Conservation (phyloP, 2,797 vertebrate genomes). For the Mormyrops boulengeri region DNA sequence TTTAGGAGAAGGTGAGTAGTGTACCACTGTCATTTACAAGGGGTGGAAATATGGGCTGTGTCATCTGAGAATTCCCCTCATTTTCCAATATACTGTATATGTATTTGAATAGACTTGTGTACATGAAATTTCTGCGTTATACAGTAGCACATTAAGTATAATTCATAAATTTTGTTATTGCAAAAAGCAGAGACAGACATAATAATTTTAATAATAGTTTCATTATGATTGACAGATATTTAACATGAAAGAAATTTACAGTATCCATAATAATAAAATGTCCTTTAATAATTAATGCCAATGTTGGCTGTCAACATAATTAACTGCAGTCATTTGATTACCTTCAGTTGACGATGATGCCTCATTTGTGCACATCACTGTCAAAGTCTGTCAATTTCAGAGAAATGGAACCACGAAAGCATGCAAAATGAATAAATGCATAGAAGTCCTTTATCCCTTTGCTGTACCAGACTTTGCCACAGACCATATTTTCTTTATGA, state of each 20-base stretch:
- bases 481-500: background rate
- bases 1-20: background rate
- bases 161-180: background rate
- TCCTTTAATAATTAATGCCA: background rate
- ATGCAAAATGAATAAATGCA: background rate
- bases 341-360: background rate
- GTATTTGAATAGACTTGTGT: background rate
- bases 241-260: background rate
- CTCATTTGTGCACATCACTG: background rate
- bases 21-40: background rate
- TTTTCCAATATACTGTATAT: background rate
- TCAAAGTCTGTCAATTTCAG: background rate
- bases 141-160: background rate
- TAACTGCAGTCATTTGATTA: background rate
- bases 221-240: background rate
- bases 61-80: background rate
- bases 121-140: background rate
- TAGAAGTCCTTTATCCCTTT: background rate
- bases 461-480: background rate
- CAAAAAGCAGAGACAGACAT: background rate
- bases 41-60: background rate
- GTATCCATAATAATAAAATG: background rate
- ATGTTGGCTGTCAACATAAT: background rate
- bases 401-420: background rate
- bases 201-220: background rate